Evolutionary conservation across 1,140 invertebrate species (phyloP).

Genomic region (Drosophila guanche): DNA sequence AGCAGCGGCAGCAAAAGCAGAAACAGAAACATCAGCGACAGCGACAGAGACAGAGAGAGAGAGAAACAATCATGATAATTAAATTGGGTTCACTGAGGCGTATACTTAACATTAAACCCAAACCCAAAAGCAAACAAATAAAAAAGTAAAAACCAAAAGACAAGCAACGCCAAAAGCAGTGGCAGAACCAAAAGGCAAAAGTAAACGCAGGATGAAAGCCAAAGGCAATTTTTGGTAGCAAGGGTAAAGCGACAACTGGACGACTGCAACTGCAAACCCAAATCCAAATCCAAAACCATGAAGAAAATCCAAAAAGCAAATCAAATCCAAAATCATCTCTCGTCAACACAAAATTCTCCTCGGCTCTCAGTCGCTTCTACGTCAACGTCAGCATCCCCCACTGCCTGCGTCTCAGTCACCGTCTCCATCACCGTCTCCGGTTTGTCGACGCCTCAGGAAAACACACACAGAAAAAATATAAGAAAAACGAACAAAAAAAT

Average conservation of each 20-base stretch:
- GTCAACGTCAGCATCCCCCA: not conserved
- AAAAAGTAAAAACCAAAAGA: too few relatives aligned
- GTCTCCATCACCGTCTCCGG: too few relatives aligned
- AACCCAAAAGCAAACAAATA: constrained; percentile 36
- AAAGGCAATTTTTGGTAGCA: too few relatives aligned
- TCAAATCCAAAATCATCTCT: constrained; percentile 20
- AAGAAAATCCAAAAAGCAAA: too few relatives aligned
- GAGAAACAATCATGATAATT: constrained; percentile 81
- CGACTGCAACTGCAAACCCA: not conserved
- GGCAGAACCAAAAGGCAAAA: too few relatives aligned
- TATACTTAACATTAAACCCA: constrained; percentile 79
- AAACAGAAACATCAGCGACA: constrained; percentile 2
- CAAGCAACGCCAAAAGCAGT: too few relatives aligned
- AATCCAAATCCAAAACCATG: constrained; percentile 58
- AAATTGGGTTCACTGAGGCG: constrained; percentile 82
- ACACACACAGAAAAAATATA: constrained; percentile 10
- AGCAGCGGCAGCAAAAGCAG: not conserved
- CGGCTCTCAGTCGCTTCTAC: not conserved
- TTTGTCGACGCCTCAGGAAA: not conserved
- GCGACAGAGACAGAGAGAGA: constrained; percentile 50
- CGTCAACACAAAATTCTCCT: constrained; percentile 28
- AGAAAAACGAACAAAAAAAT: constrained; percentile 22
- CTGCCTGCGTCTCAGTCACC: not conserved
- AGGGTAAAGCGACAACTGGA: too few relatives aligned
- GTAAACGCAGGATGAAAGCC: too few relatives aligned